Conservation (phyloP, 1,140 invertebrate genomes). For the Meloidogyne hapla region DNA sequence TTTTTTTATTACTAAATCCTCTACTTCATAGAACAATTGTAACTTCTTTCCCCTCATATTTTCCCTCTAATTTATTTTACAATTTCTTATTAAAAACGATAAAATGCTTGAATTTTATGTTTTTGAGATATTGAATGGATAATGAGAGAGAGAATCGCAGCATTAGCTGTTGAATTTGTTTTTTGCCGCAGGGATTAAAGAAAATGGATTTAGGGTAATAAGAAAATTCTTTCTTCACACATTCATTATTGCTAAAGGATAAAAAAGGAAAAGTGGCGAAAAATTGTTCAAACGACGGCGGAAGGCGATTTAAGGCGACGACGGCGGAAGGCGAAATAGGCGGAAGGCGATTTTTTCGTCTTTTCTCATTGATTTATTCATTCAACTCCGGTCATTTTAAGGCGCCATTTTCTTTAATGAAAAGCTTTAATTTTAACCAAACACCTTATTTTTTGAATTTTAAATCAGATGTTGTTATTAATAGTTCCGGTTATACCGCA, state of each 20-base stretch:
- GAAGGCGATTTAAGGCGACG: too few relatives aligned
- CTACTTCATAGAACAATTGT: too few relatives aligned
- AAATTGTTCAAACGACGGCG: neutral
- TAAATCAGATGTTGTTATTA: too few relatives aligned
- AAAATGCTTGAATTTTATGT: too few relatives aligned
- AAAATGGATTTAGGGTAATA: neutral
- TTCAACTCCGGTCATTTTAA: neutral
- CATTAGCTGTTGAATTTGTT: neutral
- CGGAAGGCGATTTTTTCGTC: neutral
- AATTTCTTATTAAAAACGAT: too few relatives aligned
- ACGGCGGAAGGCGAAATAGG: neutral
- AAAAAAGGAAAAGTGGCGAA: conserved; percentile 1
- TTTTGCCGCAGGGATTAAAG: neutral
- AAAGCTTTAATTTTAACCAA: too few relatives aligned
- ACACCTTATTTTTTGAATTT: neutral
- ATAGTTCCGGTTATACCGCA: too few relatives aligned
- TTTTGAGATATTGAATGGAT: too few relatives aligned
- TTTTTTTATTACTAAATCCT: too few relatives aligned
- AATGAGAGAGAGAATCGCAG: too few relatives aligned
- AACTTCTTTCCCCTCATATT: too few relatives aligned
- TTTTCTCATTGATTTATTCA: neutral
- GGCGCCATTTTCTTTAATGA: neutral
- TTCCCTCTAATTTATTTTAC: too few relatives aligned
- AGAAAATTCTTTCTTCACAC: neutral
- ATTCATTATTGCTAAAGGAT: neutral